A percentile compares a stretch with the other conserved stretches of the same genome.
Evolutionary conservation across 2,888 invertebrate species (phyloP).

Genomic region (Rhodophaea formosa): DNA sequence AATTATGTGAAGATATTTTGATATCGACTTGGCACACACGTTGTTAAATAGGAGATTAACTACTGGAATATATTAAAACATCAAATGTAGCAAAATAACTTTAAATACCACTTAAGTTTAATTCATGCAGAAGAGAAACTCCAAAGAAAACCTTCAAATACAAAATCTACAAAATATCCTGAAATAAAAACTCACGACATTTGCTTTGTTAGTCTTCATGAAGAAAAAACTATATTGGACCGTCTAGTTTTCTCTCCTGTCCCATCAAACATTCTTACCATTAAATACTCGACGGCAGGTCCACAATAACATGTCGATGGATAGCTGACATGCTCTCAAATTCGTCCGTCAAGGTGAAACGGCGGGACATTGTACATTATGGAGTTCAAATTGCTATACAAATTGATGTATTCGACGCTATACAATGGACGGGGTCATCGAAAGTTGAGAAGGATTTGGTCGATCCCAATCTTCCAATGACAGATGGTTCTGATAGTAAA

Average conservation of each 20-base stretch:
- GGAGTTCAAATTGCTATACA: constrained; percentile 21
- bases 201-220: no score
- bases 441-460: not conserved
- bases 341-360: constrained; percentile 52
- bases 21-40: no score
- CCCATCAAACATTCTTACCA: not conserved
- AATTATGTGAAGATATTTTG: no score
- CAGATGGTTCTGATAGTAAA: not conserved
- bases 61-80: no score
- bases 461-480: not conserved
- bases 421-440: constrained; percentile 14
- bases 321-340: constrained; percentile 37
- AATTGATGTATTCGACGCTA: constrained; percentile 14
- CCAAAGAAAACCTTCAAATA: no score
- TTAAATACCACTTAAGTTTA: no score
- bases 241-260: not conserved
- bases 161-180: no score
- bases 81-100: no score
- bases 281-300: not conserved
- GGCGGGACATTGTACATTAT: constrained; percentile 38
- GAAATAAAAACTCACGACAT: no score
- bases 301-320: constrained; percentile 15
- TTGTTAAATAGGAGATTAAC: no score
- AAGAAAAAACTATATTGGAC: not conserved
- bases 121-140: no score